Conservation (phyloP, 2,888 invertebrate species). For the Volucella inflata region DNA sequence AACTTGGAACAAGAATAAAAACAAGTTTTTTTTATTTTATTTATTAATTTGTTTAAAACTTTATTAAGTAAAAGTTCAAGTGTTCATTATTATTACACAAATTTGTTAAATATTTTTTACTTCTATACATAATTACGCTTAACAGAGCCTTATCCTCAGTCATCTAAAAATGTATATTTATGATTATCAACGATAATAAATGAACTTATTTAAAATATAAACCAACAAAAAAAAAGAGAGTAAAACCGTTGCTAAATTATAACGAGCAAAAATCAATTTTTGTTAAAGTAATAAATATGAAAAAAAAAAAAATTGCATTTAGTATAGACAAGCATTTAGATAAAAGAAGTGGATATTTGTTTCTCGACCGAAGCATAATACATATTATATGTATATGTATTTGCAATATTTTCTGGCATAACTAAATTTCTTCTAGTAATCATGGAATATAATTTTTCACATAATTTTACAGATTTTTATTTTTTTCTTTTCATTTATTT, state of each 20-base stretch:
- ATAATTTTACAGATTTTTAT: slow-evolving; percentile 11
- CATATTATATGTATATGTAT: neutral
- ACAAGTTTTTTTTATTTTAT: slow-evolving; percentile 11
- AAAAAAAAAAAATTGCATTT: neutral
- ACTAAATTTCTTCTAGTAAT: slow-evolving; percentile 3
- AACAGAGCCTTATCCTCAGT: slow-evolving; percentile 61
- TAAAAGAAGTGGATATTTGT: slow-evolving; percentile 17
- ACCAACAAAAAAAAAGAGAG: slow-evolving; percentile 17
- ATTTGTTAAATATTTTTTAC: slow-evolving; percentile 63
- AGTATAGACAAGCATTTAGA: slow-evolving; percentile 13
- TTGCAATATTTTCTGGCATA: neutral
- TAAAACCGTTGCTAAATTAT: slow-evolving; percentile 23
- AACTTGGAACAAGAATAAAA: neutral
- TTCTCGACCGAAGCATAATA: neutral
- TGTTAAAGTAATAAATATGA: neutral
- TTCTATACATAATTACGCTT: slow-evolving; percentile 55
- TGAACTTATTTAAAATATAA: slow-evolving; percentile 11
- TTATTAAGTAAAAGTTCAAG: slow-evolving; percentile 69
- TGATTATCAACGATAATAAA: slow-evolving; percentile 36
- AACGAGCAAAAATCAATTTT: slow-evolving; percentile 13
- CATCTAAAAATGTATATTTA: slow-evolving; percentile 50
- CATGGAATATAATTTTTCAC: slow-evolving; percentile 39
- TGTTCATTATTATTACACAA: slow-evolving; percentile 66
- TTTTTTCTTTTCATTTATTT: slow-evolving; percentile 44
- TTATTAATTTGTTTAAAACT: slow-evolving; percentile 45